These are phyloP conservation scores for Drosophila arawakana DNA, from an alignment of 1,140 invertebrate genomes.

Conservation along the genomic window DNA sequence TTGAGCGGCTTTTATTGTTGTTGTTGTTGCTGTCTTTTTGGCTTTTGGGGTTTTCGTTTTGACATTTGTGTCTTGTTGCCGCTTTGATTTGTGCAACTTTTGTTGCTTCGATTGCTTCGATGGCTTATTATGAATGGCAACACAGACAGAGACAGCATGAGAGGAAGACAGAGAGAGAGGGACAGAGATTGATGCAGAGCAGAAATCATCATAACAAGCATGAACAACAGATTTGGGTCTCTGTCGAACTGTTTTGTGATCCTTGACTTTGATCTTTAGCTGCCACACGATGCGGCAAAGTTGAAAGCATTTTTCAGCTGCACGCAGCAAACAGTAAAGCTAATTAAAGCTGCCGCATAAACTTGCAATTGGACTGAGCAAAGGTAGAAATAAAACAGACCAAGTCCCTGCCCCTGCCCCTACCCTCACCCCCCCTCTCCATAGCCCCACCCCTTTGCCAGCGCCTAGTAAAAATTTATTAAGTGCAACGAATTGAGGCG, in stretches of 20 bases:
- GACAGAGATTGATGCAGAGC: constrained; percentile 13
- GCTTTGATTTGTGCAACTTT: constrained; percentile 73
- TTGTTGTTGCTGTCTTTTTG: constrained; percentile 29
- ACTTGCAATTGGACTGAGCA: constrained; percentile 23
- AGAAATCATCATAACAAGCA: constrained; percentile 78
- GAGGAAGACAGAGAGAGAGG: constrained; percentile 3
- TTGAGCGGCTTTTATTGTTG: constrained; percentile 58
- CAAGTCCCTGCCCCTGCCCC: not conserved
- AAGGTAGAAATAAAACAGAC: not conserved
- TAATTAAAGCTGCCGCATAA: constrained; percentile 58
- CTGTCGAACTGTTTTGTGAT: constrained; percentile 60
- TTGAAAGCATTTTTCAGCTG: constrained; percentile 70
- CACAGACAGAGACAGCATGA: constrained; percentile 19
- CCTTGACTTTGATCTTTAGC: constrained; percentile 80
- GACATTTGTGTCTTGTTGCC: constrained; percentile 59
- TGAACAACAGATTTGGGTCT: constrained; percentile 25
- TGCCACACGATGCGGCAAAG: constrained; percentile 68
- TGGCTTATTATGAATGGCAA: constrained; percentile 74
- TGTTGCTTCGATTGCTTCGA: constrained; percentile 55
- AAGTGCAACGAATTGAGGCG: constrained; percentile 75
- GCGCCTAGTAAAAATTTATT: constrained; percentile 76
- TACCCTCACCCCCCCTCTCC: not conserved
- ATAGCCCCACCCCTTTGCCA: too few relatives aligned
- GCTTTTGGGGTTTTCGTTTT: constrained; percentile 50
- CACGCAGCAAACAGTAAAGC: constrained; percentile 70